Evolutionary conservation across 2,113 vertebrate genomes (phyloP), one percentile per base, ranked within the genome.

Genomic region (Sorex fumeus): DNA sequence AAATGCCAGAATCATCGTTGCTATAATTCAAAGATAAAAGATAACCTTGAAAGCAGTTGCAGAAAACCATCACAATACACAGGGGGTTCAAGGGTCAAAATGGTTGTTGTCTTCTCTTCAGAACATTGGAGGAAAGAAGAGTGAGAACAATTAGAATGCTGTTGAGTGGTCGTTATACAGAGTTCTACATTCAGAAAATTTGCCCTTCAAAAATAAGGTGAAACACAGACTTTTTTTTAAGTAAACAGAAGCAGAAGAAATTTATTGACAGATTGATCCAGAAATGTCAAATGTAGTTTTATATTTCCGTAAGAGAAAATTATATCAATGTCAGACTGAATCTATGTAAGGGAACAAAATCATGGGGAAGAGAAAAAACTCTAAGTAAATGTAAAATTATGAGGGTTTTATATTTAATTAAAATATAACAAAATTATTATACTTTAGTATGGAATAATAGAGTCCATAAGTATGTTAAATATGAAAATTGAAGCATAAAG

Each of bases 41-140:
- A 13, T 36, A n/a, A 7, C 27, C n/a, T 72, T 67, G 30, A 50
- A 83, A 50, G 2, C 9, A 34, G 11, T 8, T 16, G 11, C 7
- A 27, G 16, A 69, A 86, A 43, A 21, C 0, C 27, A 1, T 36
- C 32, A 45, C 15, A 36, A 13, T 3, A 36, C 3, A 66, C 5
- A 7, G 1, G 15, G 18, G 21, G 19, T 66, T 8, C 1, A 7
- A 16, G 23, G n/a, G 30, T 18, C 7, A 0, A 16, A 15, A 8
- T 2, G 7, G 5, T 36, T 47, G 36, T 25, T 28, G 11, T 50
- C 25, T 36, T n/a, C 4, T 32, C 36, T 19, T 34, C 15, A 36
- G 70, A 67, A 28, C 8, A 27, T 7, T 34, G 32, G 40, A 60
- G 18, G 21, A 21, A 0, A 16, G 50, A 62, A 71, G 57, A 4